Percentiles rank a stretch among this genome's conserved stretches.
Conservation (phyloP, 2,797 vertebrate species). For the Coregonus sp. region DNA sequence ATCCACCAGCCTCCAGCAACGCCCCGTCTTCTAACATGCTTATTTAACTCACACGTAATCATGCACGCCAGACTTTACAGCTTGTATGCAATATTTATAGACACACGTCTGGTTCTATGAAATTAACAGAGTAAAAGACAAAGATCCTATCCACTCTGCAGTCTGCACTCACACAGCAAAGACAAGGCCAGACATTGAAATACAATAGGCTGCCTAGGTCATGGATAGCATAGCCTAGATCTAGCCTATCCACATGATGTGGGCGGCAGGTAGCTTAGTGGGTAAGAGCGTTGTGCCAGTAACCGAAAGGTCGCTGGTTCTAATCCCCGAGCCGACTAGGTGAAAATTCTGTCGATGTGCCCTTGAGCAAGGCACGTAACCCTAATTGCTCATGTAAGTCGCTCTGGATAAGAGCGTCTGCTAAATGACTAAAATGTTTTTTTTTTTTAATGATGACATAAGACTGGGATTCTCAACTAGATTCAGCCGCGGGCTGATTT, state of each 20-base stretch:
- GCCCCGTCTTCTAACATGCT: constrained; percentile 5
- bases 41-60: constrained; percentile 46
- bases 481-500: no score
- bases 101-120: not conserved
- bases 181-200: constrained; percentile 17
- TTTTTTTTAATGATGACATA: no score
- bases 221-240: not conserved
- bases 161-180: constrained; percentile 43
- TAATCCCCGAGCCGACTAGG: no score
- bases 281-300: no score
- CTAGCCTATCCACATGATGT: not conserved
- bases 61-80: not conserved
- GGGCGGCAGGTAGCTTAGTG: no score
- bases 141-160: constrained; percentile 33
- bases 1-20: constrained; percentile 17
- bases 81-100: not conserved
- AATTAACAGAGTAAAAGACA: constrained; percentile 36
- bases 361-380: no score
- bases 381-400: no score
- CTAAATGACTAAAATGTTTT: no score
- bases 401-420: no score
- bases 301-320: no score
- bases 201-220: not conserved
- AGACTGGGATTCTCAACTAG: no score
- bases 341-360: no score